Evolutionary conservation across 2,797 vertebrate species (phyloP).

Genomic region (Danio kyathit): DNA sequence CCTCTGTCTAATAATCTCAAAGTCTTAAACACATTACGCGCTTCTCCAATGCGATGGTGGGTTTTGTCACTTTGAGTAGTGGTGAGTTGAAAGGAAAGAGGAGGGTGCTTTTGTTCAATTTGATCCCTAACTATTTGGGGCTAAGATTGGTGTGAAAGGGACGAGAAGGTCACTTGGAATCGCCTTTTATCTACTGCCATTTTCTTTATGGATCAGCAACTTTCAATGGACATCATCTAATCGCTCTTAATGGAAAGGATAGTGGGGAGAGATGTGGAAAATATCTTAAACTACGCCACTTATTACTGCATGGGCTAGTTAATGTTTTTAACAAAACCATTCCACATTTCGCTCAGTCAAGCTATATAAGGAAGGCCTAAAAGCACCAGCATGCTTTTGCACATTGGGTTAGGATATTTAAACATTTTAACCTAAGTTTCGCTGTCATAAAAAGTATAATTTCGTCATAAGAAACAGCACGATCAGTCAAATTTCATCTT

Average conservation of each 20-base stretch:
- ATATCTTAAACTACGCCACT: conserved; percentile 68
- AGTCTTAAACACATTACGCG: conserved; percentile 45
- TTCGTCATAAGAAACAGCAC: neutral
- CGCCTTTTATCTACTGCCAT: conserved; percentile 94
- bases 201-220: conserved; percentile 94
- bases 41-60: conserved; percentile 68
- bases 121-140: conserved; percentile 91
- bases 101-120: conserved; percentile 86
- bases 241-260: conserved; percentile 90
- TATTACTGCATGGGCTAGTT: conserved; percentile 47
- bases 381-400: neutral
- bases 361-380: neutral
- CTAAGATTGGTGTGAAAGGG: conserved; percentile 96
- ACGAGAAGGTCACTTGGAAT: conserved; percentile 95
- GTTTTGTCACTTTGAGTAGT: conserved; percentile 83
- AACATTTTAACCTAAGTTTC: neutral
- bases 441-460: no score
- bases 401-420: neutral
- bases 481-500: neutral
- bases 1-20: conserved; percentile 17
- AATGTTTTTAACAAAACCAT: conserved; percentile 28
- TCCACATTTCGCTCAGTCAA: neutral
- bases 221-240: conserved; percentile 96
- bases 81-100: conserved; percentile 85
- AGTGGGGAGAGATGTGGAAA: conserved; percentile 81